Evolutionary conservation across 2,888 invertebrate species (phyloP), one percentile per base, ranked within the genome.

Genomic region (Holacanthella duospinosa): DNA sequence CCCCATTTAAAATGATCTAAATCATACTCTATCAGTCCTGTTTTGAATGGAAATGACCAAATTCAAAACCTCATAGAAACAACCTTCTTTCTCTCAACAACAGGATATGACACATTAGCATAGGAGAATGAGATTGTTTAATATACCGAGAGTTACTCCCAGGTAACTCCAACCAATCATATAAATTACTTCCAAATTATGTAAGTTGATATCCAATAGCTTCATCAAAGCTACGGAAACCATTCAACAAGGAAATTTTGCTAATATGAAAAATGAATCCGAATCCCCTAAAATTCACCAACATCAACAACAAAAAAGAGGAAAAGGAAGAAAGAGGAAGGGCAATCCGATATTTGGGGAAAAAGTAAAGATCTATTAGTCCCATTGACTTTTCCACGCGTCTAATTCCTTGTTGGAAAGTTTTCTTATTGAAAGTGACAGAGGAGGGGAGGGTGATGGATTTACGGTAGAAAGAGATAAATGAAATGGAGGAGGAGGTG

Each of bases 401-500:
- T 36, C 6, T 36, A 36, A 36, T 36, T 16, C 36, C 16, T 36
- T 16, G 36, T 36, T 36, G 6, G 36, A 36, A 36, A 36, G 36
- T 36, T 48, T 48, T 21, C 48, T 48, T 48, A 48, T 48, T 48
- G 48, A 48, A 48, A 48, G 48, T 48, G 48, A 61, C 55, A 48
- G 21, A 24, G 43, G 57, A 61, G 61, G 29, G 61, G 43, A 56
- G 48, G 56, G 36, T 56, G 55, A 55, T 27, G 55, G 27, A 55
- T 55, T 55, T 55, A 27, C 9, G 27, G 9, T 25, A n/a, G 21
- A 64, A 60, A 61, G 64, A 70, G 70, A 70, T 67, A 70, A 70
- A 70, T 68, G 68, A 66, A 67, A 57, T 44, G 55, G 63, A 64
- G 55, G 63, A 64, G 64, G 63, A 63, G 63, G 67, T 63, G 60